A percentile compares a stretch with the other conserved stretches of the same genome.
These are phyloP conservation scores for Martes martes DNA, from an alignment of 2,113 vertebrate species.

Conservation along the genomic window DNA sequence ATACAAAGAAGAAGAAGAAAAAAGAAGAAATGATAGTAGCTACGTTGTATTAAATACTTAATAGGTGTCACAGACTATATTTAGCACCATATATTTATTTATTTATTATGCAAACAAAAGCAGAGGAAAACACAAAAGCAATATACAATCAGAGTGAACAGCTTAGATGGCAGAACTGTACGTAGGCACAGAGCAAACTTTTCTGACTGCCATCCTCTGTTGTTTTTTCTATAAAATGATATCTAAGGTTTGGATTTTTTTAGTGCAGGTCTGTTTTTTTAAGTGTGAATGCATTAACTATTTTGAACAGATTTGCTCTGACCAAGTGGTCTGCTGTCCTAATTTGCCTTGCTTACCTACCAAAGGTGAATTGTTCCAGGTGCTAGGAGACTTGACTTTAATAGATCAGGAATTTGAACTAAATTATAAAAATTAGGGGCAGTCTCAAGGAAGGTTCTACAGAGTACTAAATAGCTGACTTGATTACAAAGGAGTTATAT, in stretches of 20 bases:
- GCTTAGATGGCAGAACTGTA: accelerated
- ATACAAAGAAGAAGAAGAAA: constrained; percentile 7
- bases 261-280: background rate
- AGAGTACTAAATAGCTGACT: background rate
- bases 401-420: background rate
- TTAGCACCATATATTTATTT: background rate
- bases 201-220: background rate
- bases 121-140: background rate
- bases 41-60: background rate
- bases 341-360: background rate
- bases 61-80: background rate
- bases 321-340: background rate
- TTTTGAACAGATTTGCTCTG: background rate
- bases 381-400: background rate
- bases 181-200: background rate
- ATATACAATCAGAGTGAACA: background rate
- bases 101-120: background rate
- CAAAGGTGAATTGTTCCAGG: background rate
- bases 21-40: background rate
- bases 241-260: background rate
- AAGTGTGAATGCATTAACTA: background rate
- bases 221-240: background rate
- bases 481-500: background rate
- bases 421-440: background rate
- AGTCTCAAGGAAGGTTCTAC: background rate